Conservation (phyloP, 2,888 invertebrate species). For the Candidula unifasciata region DNA sequence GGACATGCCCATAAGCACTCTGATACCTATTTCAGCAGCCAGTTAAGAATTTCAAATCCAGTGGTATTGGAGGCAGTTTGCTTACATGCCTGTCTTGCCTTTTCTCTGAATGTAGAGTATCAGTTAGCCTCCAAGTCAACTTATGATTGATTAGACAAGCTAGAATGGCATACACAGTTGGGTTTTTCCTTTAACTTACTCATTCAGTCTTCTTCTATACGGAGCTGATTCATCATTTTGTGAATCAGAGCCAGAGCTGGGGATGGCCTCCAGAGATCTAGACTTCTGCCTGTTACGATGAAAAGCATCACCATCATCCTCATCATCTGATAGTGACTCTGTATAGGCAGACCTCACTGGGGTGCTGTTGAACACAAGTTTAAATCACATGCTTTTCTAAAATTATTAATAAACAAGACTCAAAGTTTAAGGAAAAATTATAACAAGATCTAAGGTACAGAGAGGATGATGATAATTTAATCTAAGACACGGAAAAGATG, state of each 20-base stretch:
- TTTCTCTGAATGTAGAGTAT: no score
- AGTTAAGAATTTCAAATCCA: no score
- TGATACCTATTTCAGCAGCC: no score
- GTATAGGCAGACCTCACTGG: constrained; percentile 42
- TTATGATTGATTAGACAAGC: background rate
- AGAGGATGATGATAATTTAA: background rate
- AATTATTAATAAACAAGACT: background rate
- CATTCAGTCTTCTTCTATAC: constrained; percentile 1
- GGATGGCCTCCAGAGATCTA: constrained; percentile 43
- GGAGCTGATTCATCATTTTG: constrained; percentile 41
- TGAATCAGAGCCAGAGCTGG: constrained; percentile 46
- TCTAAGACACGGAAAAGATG: background rate
- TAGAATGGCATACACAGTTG: background rate
- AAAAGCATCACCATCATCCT: constrained; percentile 38
- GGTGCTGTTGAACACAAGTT: constrained; percentile 44
- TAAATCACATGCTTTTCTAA: background rate
- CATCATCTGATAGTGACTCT: constrained; percentile 41
- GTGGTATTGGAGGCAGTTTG: no score
- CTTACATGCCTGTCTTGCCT: no score
- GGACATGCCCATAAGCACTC: no score
- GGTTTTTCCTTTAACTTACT: constrained; percentile 15
- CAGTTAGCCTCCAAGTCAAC: no score
- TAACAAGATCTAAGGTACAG: no score
- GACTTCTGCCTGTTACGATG: constrained; percentile 24
- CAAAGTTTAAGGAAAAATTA: background rate